Evolutionary conservation across 2,797 vertebrate species (phyloP).

Genomic region (Hydrocynus forskahlii): DNA sequence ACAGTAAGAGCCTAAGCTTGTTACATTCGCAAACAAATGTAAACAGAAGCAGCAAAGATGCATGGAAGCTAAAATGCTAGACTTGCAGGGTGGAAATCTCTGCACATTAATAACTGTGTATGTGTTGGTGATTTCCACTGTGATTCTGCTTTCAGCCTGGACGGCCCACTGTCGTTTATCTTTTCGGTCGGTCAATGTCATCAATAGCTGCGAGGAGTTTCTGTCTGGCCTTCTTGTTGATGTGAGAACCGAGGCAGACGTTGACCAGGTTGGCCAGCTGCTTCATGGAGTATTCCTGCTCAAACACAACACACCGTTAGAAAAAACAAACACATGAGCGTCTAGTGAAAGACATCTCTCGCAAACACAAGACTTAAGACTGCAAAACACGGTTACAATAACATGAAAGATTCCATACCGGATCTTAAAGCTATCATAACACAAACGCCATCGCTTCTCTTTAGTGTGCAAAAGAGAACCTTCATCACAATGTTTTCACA

Average conservation of each 20-base stretch:
- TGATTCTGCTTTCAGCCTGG: constrained; percentile 7
- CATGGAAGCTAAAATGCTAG: constrained; percentile 8
- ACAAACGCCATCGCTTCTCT: neutral
- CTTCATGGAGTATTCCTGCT: constrained; percentile 97
- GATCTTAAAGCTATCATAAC: neutral
- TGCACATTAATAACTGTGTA: constrained; percentile 10
- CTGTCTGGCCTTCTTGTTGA: constrained; percentile 98
- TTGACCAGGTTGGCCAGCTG: constrained; percentile 97
- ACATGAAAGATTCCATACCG: neutral
- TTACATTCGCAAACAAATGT: constrained; percentile 34
- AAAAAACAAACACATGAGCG: constrained; percentile 11
- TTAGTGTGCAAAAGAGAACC: neutral
- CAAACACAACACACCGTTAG: constrained; percentile 38
- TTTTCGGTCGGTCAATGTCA: constrained; percentile 94
- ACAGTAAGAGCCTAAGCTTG: constrained; percentile 26
- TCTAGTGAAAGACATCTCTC: neutral
- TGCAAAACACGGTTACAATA: too few relatives aligned
- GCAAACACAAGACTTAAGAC: neutral
- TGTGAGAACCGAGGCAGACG: constrained; percentile 95
- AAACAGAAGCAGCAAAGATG: constrained; percentile 12
- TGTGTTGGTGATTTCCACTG: neutral
- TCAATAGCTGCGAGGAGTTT: constrained; percentile 96
- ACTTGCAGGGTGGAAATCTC: neutral
- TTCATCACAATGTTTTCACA: neutral
- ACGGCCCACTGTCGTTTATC: constrained; percentile 74